A percentile compares a stretch with the other conserved stretches of the same genome.
phyloP scores from a whole-genome alignment of 2,888 invertebrate species.

The Osedax fenrisi region DNA sequence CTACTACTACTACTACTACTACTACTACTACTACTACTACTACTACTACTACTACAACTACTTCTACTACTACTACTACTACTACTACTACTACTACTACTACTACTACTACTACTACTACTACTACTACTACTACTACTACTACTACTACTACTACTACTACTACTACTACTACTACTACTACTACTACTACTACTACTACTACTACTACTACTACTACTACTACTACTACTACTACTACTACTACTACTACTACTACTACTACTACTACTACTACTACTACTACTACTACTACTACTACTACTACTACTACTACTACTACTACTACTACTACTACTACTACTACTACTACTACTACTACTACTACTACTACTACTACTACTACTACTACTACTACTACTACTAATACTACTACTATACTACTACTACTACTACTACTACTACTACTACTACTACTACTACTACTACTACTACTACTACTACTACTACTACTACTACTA shows the following conservation, averaged over 20 bases:
- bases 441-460: conserved; percentile 1
- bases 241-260: conserved; percentile 14
- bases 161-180: conserved; percentile 11
- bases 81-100: conserved; percentile 8
- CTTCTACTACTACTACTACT: background rate
- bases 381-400: conserved; percentile 9
- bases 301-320: conserved; percentile 14
- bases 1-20: too few relatives aligned
- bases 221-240: conserved; percentile 9
- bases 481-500: conserved; percentile 7
- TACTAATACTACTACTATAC: too few relatives aligned
- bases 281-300: conserved; percentile 14
- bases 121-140: conserved; percentile 12
- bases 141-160: conserved; percentile 12
- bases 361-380: conserved; percentile 14
- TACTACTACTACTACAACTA: conserved; percentile 12
- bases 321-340: conserved; percentile 9
- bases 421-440: conserved; percentile 12
- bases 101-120: conserved; percentile 13
- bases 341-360: conserved; percentile 12
- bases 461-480: conserved; percentile 1
- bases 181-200: conserved; percentile 8
- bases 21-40: too few relatives aligned
- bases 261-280: conserved; percentile 14
- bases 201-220: conserved; percentile 18